Percentiles rank a stretch among this genome's conserved stretches.
These are phyloP conservation scores for Ptyas mucosa DNA, from an alignment of 2,113 vertebrate species.

Conservation along the genomic window DNA sequence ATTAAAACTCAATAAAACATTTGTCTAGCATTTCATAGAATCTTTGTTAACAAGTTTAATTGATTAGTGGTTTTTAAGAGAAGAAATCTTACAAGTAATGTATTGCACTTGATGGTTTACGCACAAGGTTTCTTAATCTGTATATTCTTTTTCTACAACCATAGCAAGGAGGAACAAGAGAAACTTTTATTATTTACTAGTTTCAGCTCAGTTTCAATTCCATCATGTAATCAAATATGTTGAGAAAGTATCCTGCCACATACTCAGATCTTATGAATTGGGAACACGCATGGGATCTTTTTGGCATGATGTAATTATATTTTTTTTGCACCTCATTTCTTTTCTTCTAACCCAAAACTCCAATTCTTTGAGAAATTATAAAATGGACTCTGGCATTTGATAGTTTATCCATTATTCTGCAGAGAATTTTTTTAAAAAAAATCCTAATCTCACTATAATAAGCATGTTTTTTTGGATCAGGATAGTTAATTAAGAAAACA, in stretches of 20 bases:
- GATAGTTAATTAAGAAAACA: constrained; percentile 9
- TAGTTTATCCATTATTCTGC: constrained; percentile 41
- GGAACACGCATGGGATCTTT: constrained; percentile 58
- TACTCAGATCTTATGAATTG: constrained; percentile 70
- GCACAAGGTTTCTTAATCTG: constrained; percentile 57
- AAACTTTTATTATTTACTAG: constrained; percentile 65
- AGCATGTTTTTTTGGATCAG: constrained; percentile 30
- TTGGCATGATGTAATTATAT: constrained; percentile 49
- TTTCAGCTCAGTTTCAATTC: constrained; percentile 52
- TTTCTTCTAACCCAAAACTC: constrained; percentile 18
- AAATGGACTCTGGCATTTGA: constrained; percentile 15
- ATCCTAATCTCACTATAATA: constrained; percentile 28
- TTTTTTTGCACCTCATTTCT: constrained; percentile 51
- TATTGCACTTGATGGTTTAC: constrained; percentile 54
- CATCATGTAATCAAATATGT: constrained; percentile 72
- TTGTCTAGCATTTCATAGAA: background rate
- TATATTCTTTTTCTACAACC: constrained; percentile 52
- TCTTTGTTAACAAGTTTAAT: background rate
- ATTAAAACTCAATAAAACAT: background rate
- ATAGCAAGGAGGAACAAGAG: constrained; percentile 56
- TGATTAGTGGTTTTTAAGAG: background rate
- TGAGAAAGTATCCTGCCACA: constrained; percentile 66
- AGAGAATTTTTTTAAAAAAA: constrained; percentile 28
- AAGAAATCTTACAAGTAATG: background rate
- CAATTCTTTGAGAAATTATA: constrained; percentile 14